Base-by-base conservation (phyloP, 2,888 invertebrate species). In the Suillia variegata region DNA sequence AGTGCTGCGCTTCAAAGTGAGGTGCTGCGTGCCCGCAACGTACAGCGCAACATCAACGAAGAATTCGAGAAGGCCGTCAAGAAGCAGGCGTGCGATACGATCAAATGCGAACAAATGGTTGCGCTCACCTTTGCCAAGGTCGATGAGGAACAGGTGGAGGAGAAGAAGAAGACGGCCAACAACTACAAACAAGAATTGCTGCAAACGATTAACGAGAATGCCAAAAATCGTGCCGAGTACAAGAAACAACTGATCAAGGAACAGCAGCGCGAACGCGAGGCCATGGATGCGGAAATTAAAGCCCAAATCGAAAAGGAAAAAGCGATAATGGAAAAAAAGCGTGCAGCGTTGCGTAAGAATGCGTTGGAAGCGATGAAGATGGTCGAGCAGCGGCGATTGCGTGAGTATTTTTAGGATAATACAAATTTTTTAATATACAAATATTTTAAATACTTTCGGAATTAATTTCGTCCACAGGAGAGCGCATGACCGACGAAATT, bases 1-100 rank as follows among this genome's bases (percentile, higher is more conserved):
- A 76, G 76, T 42, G 82, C 82, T n/a, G 74, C 73, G 2, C 64
- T 78, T 6, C 75, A 78, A 45, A 79, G 81, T 58, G 80, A 81
- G 60, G 79, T 81, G 1, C 53, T 82, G 22, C 74, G 76, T 2
- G 74, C 71, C 12, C 70, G 80, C 4, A 75, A 76, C 17, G 73
- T 77, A 1, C 81, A 81, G 59, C 67, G 74, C 1, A 67, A 74
- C 26, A 70, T 81, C 10, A 77, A 73, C 34, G 63, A 64, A 10
- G 73, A 80, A 49, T 74, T 75, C 18, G 73, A 72, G 24, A 68
- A 67, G 33, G 70, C 70, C 3, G 21, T 66, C 6, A 74, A 71
- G 57, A 69, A 80, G 22, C 74, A 75, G 38, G 65, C 65, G 5
- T 47, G 62, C 0, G 83, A 83, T 64, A 73, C 69, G 1, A 68